Percentiles rank a stretch among this genome's conserved stretches.
Evolutionary conservation across 2,113 vertebrate species (phyloP).

Genomic region (Monarcha castaneiventris): DNA sequence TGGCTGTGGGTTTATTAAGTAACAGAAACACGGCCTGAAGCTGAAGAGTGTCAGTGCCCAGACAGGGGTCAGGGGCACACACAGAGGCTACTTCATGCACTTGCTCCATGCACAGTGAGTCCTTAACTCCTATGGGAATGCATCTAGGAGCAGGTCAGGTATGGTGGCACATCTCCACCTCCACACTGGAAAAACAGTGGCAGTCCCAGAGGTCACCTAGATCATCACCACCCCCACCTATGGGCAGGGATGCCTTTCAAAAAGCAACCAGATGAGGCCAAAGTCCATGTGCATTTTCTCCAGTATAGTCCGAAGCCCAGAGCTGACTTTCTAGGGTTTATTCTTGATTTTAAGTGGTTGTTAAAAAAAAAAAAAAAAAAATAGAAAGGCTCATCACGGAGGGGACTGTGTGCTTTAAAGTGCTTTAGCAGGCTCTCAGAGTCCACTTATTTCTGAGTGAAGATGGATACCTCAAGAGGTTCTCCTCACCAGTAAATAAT

Average conservation of each 20-base stretch:
- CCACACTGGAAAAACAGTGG: accelerated
- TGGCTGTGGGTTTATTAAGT: not conserved
- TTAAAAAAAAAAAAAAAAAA: not conserved
- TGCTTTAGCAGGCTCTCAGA: not conserved
- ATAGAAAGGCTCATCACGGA: not conserved
- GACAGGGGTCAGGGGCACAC: not conserved
- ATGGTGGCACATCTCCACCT: not conserved
- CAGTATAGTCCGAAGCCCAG: not conserved
- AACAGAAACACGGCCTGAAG: not conserved
- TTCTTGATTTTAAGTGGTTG: not conserved
- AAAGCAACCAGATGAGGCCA: not conserved
- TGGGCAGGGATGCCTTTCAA: not conserved
- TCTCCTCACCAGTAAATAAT: conserved; percentile 65
- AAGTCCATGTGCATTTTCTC: accelerated
- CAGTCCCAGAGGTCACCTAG: not conserved
- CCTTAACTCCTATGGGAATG: not conserved
- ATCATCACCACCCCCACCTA: not conserved
- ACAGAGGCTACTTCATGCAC: not conserved
- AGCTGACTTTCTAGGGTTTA: not conserved
- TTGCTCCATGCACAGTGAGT: not conserved
- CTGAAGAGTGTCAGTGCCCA: not conserved
- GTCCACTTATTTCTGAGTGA: conserved; percentile 44
- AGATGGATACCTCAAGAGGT: conserved; percentile 56
- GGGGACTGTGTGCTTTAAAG: not conserved
- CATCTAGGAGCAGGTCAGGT: not conserved